A percentile compares a stretch with the other conserved stretches of the same genome.
Conservation (phyloP, 2,797 vertebrate genomes). For the Falco berigora region DNA sequence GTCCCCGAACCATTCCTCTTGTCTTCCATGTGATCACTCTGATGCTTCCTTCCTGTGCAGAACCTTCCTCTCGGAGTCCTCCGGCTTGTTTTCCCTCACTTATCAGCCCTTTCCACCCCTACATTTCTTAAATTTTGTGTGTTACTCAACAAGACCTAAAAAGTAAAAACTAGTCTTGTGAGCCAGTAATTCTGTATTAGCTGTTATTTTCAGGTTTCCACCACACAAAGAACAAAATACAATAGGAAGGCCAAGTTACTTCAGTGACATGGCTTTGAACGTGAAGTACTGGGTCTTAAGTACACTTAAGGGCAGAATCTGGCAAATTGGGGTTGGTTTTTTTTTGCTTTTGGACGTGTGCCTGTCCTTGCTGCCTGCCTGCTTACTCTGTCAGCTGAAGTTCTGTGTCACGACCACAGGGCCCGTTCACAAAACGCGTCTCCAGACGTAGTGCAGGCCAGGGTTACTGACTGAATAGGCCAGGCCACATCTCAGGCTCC, state of each 20-base stretch:
- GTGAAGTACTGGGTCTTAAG: not conserved
- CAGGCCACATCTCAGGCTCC: not conserved
- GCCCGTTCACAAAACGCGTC: not conserved
- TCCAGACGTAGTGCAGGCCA: fast-evolving
- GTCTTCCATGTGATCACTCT: not conserved
- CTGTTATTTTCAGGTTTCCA: not conserved
- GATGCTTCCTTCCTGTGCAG: fast-evolving
- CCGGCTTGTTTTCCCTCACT: not conserved
- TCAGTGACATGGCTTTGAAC: not conserved
- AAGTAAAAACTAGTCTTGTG: not conserved
- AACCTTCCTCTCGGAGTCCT: not conserved
- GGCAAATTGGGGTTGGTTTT: not conserved
- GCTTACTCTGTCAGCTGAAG: not conserved
- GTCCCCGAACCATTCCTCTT: not conserved
- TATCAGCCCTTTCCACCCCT: not conserved
- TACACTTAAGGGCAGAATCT: not conserved
- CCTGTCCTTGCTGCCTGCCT: not conserved
- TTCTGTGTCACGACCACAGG: not conserved
- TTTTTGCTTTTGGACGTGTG: not conserved
- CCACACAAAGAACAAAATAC: not conserved
- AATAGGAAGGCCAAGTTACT: not conserved
- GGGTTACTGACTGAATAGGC: not conserved
- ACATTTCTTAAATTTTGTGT: not conserved
- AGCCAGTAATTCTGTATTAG: not conserved
- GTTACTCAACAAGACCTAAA: not conserved